phyloP scores from a whole-genome alignment of 1,140 invertebrate genomes.

The Zelostemma sp. region DNA sequence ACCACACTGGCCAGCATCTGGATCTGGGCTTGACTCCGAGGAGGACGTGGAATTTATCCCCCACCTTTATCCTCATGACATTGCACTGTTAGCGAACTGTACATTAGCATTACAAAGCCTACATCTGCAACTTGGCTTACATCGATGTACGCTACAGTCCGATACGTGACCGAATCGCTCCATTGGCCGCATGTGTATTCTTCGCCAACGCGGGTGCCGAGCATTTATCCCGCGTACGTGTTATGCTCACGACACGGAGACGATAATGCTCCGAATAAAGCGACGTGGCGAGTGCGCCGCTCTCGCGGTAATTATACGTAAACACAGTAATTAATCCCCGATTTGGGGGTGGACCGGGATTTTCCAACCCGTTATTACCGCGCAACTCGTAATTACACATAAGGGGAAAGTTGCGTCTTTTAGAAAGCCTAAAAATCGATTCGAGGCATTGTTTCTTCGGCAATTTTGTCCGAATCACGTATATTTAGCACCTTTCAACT shows the following conservation, averaged over 20 bases:
- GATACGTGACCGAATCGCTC: slow-evolving; percentile 10
- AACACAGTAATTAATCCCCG: slow-evolving; percentile 60
- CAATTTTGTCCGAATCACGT: too few relatives aligned
- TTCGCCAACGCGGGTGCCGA: slow-evolving; percentile 15
- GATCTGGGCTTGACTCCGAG: slow-evolving; percentile 11
- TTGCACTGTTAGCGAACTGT: slow-evolving; percentile 38
- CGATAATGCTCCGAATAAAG: slow-evolving; percentile 44
- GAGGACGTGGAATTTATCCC: slow-evolving; percentile 23
- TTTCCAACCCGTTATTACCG: slow-evolving; percentile 51
- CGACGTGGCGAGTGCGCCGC: slow-evolving; percentile 34
- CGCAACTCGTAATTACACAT: slow-evolving; percentile 39
- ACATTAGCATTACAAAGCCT: slow-evolving; percentile 55
- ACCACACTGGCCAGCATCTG: slow-evolving; percentile 17
- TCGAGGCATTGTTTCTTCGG: too few relatives aligned
- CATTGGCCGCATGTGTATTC: slow-evolving; percentile 5
- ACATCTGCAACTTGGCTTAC: slow-evolving; percentile 52
- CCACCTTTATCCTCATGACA: slow-evolving; percentile 6
- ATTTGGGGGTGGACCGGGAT: slow-evolving; percentile 51
- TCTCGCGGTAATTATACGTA: slow-evolving; percentile 54
- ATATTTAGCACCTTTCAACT: too few relatives aligned
- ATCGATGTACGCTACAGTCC: slow-evolving; percentile 14
- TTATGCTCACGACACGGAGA: slow-evolving; percentile 20
- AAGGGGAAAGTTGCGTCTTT: slow-evolving; percentile 15
- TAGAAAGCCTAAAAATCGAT: not conserved
- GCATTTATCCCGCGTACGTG: slow-evolving; percentile 11